Evolutionary conservation across 2,113 vertebrate species (phyloP).

Genomic region (Ictalurus furcatus): DNA sequence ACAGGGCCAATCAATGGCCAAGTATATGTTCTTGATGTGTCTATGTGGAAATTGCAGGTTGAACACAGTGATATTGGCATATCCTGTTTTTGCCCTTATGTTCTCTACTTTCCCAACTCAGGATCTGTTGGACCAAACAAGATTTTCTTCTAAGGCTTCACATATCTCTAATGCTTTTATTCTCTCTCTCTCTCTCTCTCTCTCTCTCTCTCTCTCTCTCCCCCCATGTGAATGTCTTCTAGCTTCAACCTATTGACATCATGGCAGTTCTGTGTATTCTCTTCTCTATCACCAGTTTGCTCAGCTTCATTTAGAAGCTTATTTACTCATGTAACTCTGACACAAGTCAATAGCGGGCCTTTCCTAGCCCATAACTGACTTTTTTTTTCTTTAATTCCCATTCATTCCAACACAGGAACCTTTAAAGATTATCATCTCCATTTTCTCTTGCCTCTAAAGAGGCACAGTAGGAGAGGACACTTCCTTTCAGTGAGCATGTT

Average conservation of each 20-base stretch:
- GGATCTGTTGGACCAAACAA: slow-evolving; percentile 25
- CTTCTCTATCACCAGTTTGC: slow-evolving; percentile 42
- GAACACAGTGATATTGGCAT: background rate
- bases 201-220: background rate
- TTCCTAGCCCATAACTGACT: slow-evolving; percentile 30
- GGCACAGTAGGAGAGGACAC: slow-evolving; percentile 46
- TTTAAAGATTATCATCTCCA: background rate
- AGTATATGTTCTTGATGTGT: background rate
- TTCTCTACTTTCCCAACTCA: slow-evolving; percentile 6
- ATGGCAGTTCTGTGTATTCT: slow-evolving; percentile 20
- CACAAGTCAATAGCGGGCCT: slow-evolving; percentile 33
- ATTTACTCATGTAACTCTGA: slow-evolving; percentile 34
- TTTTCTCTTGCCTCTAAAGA: slow-evolving; percentile 12
- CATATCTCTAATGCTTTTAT: background rate
- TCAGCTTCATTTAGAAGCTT: slow-evolving; percentile 49
- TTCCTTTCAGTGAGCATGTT: slow-evolving; percentile 60
- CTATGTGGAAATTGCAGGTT: background rate
- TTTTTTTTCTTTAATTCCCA: slow-evolving; percentile 36
- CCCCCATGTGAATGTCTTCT: slow-evolving; percentile 37
- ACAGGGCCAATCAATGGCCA: background rate
- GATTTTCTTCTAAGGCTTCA: slow-evolving; percentile 17
- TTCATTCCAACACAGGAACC: slow-evolving; percentile 28
- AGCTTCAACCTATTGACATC: slow-evolving; percentile 46
- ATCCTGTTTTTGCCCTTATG: slow-evolving; percentile 14
- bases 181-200: background rate